phyloP scores from a whole-genome alignment of 1,140 invertebrate genomes.

The Macrosteles quadrilineatus region DNA sequence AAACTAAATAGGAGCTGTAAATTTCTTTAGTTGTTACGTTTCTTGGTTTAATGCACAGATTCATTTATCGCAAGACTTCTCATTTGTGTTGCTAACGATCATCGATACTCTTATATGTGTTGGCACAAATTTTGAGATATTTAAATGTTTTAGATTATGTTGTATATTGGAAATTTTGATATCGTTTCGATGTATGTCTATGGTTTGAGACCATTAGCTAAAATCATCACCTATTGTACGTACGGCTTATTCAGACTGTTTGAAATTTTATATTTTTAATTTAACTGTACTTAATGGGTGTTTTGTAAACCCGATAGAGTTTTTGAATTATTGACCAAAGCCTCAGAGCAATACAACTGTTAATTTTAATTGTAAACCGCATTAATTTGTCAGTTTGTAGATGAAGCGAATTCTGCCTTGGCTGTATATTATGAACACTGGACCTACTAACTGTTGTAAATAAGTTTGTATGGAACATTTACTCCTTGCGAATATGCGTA shows the following conservation, averaged over 20 bases:
- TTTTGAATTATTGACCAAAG: conserved; percentile 1
- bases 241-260: background rate
- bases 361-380: conserved; percentile 3
- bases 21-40: conserved; percentile 7
- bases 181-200: background rate
- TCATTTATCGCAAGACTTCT: background rate
- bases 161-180: background rate
- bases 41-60: background rate
- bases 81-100: background rate
- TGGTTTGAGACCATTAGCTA: background rate
- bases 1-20: conserved; percentile 10
- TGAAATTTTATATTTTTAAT: background rate
- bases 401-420: background rate
- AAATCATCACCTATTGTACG: too few relatives aligned
- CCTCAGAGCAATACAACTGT: background rate
- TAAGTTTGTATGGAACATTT: conserved; percentile 28
- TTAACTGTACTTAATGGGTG: background rate
- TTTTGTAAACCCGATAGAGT: background rate
- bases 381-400: background rate
- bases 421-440: background rate
- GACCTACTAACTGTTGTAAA: conserved; percentile 27
- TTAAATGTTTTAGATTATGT: conserved; percentile 10
- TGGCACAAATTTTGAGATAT: conserved; percentile 15
- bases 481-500: conserved; percentile 33
- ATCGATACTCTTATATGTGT: conserved; percentile 3